Evolutionary conservation across 2,797 vertebrate species (phyloP).

Genomic region (Xenopus petersii): DNA sequence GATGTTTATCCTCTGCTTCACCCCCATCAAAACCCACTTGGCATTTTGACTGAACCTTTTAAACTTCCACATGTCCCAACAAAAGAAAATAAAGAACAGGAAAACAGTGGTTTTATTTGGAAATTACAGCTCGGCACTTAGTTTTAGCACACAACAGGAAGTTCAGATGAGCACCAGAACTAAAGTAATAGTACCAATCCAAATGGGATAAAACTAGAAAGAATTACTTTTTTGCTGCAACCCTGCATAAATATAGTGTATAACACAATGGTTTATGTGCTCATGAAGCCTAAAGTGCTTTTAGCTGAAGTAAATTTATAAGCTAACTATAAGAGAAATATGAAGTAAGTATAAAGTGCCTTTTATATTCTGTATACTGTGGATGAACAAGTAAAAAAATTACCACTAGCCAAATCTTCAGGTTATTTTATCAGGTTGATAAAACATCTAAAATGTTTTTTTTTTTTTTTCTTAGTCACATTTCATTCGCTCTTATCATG

Average conservation of each 20-base stretch:
- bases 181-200: too few species aligned
- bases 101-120: too few species aligned
- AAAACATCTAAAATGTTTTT: slow-evolving; percentile 10
- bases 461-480: slow-evolving; percentile 5
- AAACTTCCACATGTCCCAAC: too few species aligned
- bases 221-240: too few species aligned
- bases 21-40: too few species aligned
- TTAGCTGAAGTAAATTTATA: background rate
- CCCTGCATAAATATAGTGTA: background rate
- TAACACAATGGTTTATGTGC: background rate
- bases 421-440: slow-evolving; percentile 15
- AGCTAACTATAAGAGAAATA: background rate
- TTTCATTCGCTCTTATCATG: slow-evolving; percentile 23
- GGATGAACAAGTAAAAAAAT: slow-evolving; percentile 4
- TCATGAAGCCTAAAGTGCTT: background rate
- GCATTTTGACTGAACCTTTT: too few species aligned
- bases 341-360: slow-evolving; percentile 6
- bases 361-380: slow-evolving; percentile 14
- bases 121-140: too few species aligned
- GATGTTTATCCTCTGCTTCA: too few species aligned
- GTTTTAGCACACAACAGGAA: too few species aligned
- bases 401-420: slow-evolving; percentile 20
- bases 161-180: too few species aligned
- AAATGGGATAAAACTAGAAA: too few species aligned
- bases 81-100: too few species aligned